phyloP scores from a whole-genome alignment of 2,113 vertebrate genomes.

The Prolemur simus region DNA sequence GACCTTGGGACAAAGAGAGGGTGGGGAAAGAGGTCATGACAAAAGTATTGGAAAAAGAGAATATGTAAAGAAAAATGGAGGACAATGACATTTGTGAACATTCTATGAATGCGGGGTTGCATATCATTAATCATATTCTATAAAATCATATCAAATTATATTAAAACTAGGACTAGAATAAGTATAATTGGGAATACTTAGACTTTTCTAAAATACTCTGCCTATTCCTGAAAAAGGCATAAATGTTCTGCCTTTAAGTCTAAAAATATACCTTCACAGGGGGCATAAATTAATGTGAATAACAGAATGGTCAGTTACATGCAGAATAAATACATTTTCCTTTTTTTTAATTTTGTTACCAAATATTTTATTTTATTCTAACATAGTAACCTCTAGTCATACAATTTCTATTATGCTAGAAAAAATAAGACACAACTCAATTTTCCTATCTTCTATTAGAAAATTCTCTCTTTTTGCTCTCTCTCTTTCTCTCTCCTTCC shows the following conservation, averaged over 20 bases:
- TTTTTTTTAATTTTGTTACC: not conserved
- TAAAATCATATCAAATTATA: not conserved
- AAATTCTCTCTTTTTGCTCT: too few species aligned
- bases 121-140: not conserved
- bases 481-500: not conserved
- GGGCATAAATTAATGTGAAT: not conserved
- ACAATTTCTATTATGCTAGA: not conserved
- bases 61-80: accelerated
- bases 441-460: not conserved
- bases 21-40: too few species aligned
- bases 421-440: not conserved
- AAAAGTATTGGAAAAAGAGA: not conserved
- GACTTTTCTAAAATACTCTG: not conserved
- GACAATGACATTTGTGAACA: too few species aligned
- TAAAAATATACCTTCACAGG: not conserved
- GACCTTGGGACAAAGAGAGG: not conserved
- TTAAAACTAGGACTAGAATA: not conserved
- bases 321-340: not conserved
- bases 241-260: not conserved
- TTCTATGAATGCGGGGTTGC: not conserved
- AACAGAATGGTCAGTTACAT: not conserved
- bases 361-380: not conserved
- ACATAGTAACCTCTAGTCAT: not conserved
- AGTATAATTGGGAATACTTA: not conserved
- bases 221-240: not conserved